Evolutionary conservation across 2,113 vertebrate species (phyloP).

Genomic region (Callocephalon fimbriatum): DNA sequence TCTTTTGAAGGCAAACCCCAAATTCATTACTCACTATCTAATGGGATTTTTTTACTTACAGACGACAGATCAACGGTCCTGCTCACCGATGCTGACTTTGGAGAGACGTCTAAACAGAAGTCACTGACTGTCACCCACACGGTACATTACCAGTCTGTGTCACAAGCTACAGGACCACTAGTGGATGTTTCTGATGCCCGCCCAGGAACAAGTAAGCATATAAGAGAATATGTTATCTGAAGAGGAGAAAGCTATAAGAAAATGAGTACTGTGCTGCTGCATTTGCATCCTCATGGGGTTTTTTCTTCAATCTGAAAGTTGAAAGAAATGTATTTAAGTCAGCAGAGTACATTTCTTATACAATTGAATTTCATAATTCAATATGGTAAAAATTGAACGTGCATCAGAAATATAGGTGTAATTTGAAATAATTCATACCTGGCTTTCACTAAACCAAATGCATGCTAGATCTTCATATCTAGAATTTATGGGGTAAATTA

Average conservation of each 20-base stretch:
- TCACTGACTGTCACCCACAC: constrained; percentile 98
- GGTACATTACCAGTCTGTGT: constrained; percentile 97
- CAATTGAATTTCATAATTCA: not conserved
- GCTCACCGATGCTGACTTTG: constrained; percentile 96
- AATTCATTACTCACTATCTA: not conserved
- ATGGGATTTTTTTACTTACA: constrained; percentile 23
- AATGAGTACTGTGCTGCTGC: not conserved
- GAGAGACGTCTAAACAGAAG: constrained; percentile 95
- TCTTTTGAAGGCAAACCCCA: not conserved
- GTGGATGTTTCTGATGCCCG: constrained; percentile 98
- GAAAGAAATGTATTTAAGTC: not conserved
- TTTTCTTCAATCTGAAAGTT: not conserved
- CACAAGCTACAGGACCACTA: constrained; percentile 95
- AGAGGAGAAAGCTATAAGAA: not conserved
- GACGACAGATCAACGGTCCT: constrained; percentile 96
- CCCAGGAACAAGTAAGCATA: constrained; percentile 95
- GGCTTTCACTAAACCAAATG: constrained; percentile 25
- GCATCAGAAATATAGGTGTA: not conserved
- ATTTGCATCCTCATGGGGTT: not conserved
- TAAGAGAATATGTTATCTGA: not conserved
- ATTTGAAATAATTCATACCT: constrained; percentile 37
- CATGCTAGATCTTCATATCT: constrained; percentile 28
- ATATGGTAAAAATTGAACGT: not conserved
- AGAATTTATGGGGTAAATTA: constrained; percentile 56
- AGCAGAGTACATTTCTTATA: not conserved